A percentile compares a stretch with the other conserved stretches of the same genome.
Conservation (phyloP, 2,888 invertebrate species). For the Thymelicus lineola region DNA sequence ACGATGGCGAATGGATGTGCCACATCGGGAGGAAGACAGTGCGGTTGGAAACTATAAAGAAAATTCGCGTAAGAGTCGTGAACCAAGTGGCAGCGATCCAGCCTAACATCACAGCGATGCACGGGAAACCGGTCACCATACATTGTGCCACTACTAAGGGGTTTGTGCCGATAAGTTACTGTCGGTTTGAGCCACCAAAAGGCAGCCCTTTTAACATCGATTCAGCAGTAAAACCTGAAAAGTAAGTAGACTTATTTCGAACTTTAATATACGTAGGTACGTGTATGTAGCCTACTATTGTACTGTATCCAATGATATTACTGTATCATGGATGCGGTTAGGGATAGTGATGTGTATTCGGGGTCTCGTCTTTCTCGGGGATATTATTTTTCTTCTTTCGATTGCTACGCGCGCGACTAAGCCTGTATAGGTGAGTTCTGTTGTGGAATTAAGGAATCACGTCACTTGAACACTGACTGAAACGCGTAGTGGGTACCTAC, state of each 20-base stretch:
- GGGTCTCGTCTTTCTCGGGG: too few species aligned
- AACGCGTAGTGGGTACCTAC: too few species aligned
- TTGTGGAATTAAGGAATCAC: too few species aligned
- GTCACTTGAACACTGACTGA: too few species aligned
- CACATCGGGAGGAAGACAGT: conserved; percentile 68
- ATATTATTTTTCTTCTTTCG: too few species aligned
- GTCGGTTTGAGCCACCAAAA: conserved; percentile 78
- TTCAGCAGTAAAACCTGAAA: conserved; percentile 58
- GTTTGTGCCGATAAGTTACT: conserved; percentile 70
- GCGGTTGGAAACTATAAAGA: conserved; percentile 64
- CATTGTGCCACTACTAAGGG: conserved; percentile 70
- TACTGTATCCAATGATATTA: too few species aligned
- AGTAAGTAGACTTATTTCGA: conserved; percentile 57
- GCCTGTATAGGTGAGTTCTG: too few species aligned
- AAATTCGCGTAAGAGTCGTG: conserved; percentile 65
- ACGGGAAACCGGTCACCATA: conserved; percentile 65
- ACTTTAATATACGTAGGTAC: too few species aligned
- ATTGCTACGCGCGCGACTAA: too few species aligned
- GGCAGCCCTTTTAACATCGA: conserved; percentile 76
- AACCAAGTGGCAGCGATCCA: conserved; percentile 67
- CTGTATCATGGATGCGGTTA: too few species aligned
- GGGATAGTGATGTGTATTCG: too few species aligned
- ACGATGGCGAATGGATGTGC: conserved; percentile 78
- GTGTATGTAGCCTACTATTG: too few species aligned
- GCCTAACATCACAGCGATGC: conserved; percentile 57